Evolutionary conservation across 2,888 invertebrate species (phyloP), one percentile per base, ranked within the genome.

Genomic region (Slavum lentiscoides): DNA sequence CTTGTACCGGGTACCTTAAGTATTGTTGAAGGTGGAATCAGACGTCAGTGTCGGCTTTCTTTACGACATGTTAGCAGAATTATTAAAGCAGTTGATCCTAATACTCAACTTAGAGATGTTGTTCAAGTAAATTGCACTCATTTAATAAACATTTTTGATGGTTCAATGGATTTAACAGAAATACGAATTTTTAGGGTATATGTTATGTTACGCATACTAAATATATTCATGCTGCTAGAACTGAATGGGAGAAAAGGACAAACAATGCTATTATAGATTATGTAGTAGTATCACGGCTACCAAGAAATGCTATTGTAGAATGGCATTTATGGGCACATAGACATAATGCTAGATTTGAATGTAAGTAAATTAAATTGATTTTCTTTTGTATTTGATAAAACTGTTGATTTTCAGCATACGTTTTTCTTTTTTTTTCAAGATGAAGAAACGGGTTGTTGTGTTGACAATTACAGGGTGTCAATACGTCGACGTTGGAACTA

Each of bases 291-390:
- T 90, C 92, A 43, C 91, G 90, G 39, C 88, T 97, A 85, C 97
- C 97, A 2, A 90, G 92, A 70, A 90, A 88, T 83, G 96, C 95
- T 37, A 88, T 91, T 74, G 92, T 97, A 37, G 96, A 97, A 88
- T 97, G 96, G 96, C 95, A 95, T 86, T 94, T 96, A 82, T 94
- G 94, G 94, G 94, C 94, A 64, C 95, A 95, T 86, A 90, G 92
- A 82, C 93, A 94, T 87, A 95, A 95, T 87, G 92, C 92, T 87
- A 90, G 93, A 83, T 95, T 95, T 86, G 94, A 95, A 87, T 95
- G 94, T 94, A 88, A 89, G 90, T 61, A 53, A 21, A 69, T 61
- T 37, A n/a, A 61, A 23, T 23, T 23, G 5, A 11, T 13, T 21
- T 30, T 30, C 30, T 11, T 23, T 23, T 61, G 23, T 23, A 23